Percentiles rank a stretch among this genome's conserved stretches.
phyloP scores from a whole-genome alignment of 2,888 invertebrate species.

The Patella depressa region DNA sequence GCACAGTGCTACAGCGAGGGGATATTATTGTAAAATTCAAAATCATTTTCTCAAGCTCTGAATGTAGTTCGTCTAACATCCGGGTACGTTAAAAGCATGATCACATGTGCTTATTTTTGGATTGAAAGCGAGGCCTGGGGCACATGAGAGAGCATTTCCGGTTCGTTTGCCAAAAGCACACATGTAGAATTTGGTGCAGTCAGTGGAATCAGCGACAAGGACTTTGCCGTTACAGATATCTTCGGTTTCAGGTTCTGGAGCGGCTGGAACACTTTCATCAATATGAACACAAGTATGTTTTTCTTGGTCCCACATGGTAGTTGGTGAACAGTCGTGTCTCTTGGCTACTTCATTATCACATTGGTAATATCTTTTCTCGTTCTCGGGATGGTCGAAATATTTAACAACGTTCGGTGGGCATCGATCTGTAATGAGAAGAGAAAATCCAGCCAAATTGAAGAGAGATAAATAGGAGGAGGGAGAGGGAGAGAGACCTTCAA shows the following conservation, averaged over 20 bases:
- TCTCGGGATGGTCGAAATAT: constrained; percentile 23
- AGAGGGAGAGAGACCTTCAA: no score
- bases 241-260: not conserved
- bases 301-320: constrained; percentile 26
- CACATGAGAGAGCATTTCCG: not conserved
- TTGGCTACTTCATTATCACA: constrained; percentile 31
- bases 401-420: constrained; percentile 22
- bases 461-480: no score
- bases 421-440: constrained; percentile 11
- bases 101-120: not conserved
- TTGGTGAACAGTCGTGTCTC: constrained; percentile 21
- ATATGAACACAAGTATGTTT: constrained; percentile 18
- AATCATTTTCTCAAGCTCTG: no score
- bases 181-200: constrained; percentile 33
- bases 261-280: not conserved
- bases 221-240: not conserved
- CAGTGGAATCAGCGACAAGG: constrained; percentile 7
- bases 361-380: constrained; percentile 29
- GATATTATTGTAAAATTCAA: no score
- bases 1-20: no score
- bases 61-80: not conserved
- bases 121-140: not conserved
- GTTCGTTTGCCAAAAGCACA: constrained; percentile 21
- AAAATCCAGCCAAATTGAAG: no score
- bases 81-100: not conserved